Percentiles rank a stretch among this genome's conserved stretches.
Conservation (phyloP, 2,888 invertebrate genomes). For the Tanytarsus gracilentus region DNA sequence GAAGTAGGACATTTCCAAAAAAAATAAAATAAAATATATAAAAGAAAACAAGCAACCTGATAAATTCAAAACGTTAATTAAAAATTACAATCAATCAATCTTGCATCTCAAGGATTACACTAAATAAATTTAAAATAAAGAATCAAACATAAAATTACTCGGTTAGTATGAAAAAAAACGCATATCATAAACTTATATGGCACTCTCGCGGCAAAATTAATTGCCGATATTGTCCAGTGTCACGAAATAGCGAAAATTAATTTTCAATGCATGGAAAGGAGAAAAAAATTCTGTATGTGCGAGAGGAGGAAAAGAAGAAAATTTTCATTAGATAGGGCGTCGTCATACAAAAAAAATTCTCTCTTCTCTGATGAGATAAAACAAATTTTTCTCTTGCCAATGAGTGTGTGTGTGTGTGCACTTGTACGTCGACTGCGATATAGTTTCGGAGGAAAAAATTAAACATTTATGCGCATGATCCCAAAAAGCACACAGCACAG, state of each 20-base stretch:
- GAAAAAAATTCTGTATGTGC: constrained; percentile 2
- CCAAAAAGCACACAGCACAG: neutral
- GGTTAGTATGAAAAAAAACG: constrained; percentile 15
- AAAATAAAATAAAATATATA: too few species aligned
- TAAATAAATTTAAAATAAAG: constrained; percentile 18
- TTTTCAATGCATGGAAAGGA: constrained; percentile 17
- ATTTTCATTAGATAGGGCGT: constrained; percentile 29
- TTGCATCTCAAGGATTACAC: constrained; percentile 27
- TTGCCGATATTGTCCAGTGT: constrained; percentile 7
- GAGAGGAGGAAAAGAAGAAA: constrained; percentile 24
- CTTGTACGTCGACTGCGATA: constrained; percentile 17
- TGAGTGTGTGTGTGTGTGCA: constrained; percentile 12
- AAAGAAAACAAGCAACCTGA: constrained; percentile 8
- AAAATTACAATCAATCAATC: constrained; percentile 24
- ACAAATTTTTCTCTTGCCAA: constrained; percentile 14
- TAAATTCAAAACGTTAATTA: constrained; percentile 20
- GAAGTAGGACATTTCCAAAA: constrained; percentile 15
- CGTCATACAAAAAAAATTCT: constrained; percentile 26
- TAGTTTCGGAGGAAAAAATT: constrained; percentile 13
- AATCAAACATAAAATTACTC: constrained; percentile 19
- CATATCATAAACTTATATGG: neutral
- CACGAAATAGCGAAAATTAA: constrained; percentile 9
- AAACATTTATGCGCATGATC: constrained; percentile 23
- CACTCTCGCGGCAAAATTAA: neutral
- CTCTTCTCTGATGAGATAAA: constrained; percentile 27